Evolutionary conservation across 37 sponge, comb jelly and placozoan species (phyloP).

Genomic region (Agelas oroides): DNA sequence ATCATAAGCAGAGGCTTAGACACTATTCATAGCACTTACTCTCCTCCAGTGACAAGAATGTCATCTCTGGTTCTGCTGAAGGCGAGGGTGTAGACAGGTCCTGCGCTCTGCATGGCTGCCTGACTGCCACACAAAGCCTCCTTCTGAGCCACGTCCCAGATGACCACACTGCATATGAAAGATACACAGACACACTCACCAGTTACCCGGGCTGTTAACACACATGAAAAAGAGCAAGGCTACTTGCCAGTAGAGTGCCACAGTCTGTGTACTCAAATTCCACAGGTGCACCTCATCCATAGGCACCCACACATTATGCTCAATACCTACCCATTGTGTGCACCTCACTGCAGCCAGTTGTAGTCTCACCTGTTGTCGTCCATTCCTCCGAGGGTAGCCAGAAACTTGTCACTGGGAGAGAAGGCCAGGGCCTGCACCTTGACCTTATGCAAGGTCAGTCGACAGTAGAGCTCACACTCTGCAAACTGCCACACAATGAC

Average conservation of each 20-base stretch:
- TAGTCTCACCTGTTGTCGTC: conserved; percentile 86
- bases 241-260: too few species aligned
- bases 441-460: conserved; percentile 93
- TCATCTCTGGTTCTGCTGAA: conserved; percentile 82
- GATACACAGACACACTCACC: not conserved
- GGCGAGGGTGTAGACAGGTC: conserved; percentile 78
- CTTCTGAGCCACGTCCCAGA: conserved; percentile 90
- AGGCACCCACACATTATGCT: too few species aligned
- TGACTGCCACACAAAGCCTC: conserved; percentile 95
- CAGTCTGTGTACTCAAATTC: too few species aligned
- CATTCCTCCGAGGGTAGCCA: conserved; percentile 93
- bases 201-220: not conserved
- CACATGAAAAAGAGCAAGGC: not conserved
- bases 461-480: conserved; percentile 64
- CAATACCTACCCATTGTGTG: too few species aligned
- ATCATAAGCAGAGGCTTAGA: too few species aligned
- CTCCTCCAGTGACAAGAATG: conserved; percentile 94
- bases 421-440: conserved; percentile 95
- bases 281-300: too few species aligned
- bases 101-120: conserved; percentile 93
- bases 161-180: conserved; percentile 77
- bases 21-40: too few species aligned
- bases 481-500: conserved; percentile 95
- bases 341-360: too few species aligned
- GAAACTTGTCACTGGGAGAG: conserved; percentile 93